phyloP scores from a whole-genome alignment of 2,797 vertebrate genomes.

The Sibirionetta formosa region DNA sequence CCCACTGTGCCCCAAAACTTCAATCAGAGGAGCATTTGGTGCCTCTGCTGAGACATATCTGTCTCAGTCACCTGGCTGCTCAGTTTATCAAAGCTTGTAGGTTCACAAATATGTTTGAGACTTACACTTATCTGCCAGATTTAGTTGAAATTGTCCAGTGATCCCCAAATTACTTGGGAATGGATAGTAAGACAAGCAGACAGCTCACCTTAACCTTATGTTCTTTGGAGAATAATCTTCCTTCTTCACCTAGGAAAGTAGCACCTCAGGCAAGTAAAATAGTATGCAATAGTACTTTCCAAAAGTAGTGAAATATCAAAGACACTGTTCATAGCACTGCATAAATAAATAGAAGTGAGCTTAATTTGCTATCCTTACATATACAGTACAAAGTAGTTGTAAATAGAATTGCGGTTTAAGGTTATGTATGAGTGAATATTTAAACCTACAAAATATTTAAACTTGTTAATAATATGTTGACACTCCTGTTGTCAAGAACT shows the following conservation, averaged over 20 bases:
- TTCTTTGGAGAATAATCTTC: neutral
- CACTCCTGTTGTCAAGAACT: neutral
- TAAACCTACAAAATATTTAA: neutral
- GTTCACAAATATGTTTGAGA: neutral
- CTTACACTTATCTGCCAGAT: neutral
- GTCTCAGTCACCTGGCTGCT: neutral
- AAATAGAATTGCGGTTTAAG: neutral
- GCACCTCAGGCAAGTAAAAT: neutral
- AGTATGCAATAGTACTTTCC: neutral
- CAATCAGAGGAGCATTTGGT: accelerated
- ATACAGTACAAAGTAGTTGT: neutral
- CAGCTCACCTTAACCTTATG: neutral
- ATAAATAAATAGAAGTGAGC: neutral
- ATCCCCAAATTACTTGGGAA: neutral
- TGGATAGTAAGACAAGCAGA: neutral
- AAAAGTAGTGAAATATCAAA: neutral
- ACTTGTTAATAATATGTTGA: neutral
- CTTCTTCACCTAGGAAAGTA: neutral
- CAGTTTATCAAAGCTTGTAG: neutral
- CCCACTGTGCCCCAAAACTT: neutral
- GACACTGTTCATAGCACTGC: neutral
- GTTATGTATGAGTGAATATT: neutral
- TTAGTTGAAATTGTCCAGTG: neutral
- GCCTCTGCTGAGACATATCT: accelerated
- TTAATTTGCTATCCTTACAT: too few species aligned